A percentile compares a stretch with the other conserved stretches of the same genome.
These are phyloP conservation scores for Pogonus chalceus DNA, from an alignment of 1,140 invertebrate genomes.

Conservation along the genomic window DNA sequence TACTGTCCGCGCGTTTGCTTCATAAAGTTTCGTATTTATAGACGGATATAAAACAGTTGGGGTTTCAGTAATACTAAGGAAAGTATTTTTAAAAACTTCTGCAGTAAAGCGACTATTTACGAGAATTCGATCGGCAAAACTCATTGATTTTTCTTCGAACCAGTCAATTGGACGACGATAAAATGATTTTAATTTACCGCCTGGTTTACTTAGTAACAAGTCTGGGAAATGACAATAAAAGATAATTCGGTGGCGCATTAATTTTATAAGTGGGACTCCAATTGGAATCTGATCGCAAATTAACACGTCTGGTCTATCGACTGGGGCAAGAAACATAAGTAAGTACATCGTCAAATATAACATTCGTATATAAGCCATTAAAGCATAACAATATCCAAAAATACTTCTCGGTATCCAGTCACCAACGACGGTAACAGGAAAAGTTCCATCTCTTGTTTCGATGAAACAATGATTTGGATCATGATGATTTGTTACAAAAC, in stretches of 20 bases:
- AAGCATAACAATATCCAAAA: conserved; percentile 76
- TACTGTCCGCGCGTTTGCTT: conserved; percentile 36
- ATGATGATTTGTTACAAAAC: conserved; percentile 90
- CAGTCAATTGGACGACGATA: conserved; percentile 88
- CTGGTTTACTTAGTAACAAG: conserved; percentile 66
- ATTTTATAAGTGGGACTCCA: conserved; percentile 71
- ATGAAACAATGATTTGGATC: conserved; percentile 86
- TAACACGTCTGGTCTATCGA: conserved; percentile 64
- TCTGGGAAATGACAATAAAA: conserved; percentile 99
- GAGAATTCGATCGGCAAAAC: conserved; percentile 73
- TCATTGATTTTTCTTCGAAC: conserved; percentile 84
- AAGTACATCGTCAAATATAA: conserved; percentile 50
- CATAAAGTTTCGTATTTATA: conserved; percentile 72
- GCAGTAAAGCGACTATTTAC: conserved; percentile 94
- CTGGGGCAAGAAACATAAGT: conserved; percentile 38
- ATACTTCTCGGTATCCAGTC: conserved; percentile 76
- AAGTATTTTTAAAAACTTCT: conserved; percentile 75
- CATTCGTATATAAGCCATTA: conserved; percentile 93
- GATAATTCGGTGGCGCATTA: conserved; percentile 58
- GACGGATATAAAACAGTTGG: conserved; percentile 91
- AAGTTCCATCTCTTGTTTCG: conserved; percentile 81
- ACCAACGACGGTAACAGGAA: conserved; percentile 72
- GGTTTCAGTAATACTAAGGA: conserved; percentile 50
- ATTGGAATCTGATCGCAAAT: conserved; percentile 89
- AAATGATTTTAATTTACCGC: conserved; percentile 57